Conservation (phyloP, 2,113 vertebrate genomes). For the Oplegnathus fasciatus region DNA sequence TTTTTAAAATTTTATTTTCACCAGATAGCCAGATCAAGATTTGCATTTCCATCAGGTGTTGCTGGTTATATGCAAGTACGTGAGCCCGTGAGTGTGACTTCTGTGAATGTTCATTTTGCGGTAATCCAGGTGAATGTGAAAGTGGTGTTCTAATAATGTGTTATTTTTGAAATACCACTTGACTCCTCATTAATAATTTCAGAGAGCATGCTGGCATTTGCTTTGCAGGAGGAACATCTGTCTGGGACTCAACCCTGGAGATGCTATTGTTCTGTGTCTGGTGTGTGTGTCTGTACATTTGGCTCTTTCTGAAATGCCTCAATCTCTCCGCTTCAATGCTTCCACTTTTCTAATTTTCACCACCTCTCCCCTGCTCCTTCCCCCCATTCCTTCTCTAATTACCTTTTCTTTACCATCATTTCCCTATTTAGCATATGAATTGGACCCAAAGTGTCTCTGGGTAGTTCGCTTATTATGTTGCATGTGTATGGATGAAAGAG, state of each 20-base stretch:
- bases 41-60: slow-evolving; percentile 75
- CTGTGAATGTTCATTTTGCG: slow-evolving; percentile 21
- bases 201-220: slow-evolving; percentile 44
- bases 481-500: slow-evolving; percentile 36
- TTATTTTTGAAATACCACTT: slow-evolving; percentile 56
- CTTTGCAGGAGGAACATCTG: slow-evolving; percentile 60
- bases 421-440: slow-evolving; percentile 72
- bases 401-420: slow-evolving; percentile 64
- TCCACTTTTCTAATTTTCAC: slow-evolving; percentile 65
- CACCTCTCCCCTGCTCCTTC: slow-evolving; percentile 40
- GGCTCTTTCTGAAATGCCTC: slow-evolving; percentile 43
- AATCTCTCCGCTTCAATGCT: slow-evolving; percentile 46
- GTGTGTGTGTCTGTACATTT: slow-evolving; percentile 9
- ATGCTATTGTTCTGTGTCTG: slow-evolving; percentile 37
- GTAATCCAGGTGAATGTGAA: slow-evolving; percentile 35
- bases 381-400: slow-evolving; percentile 60
- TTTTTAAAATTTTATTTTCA: slow-evolving; percentile 72
- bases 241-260: slow-evolving; percentile 48
- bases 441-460: slow-evolving; percentile 31
- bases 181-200: slow-evolving; percentile 59
- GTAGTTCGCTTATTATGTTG: slow-evolving; percentile 59
- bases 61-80: background rate
- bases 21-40: slow-evolving; percentile 73
- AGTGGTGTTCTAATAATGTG: slow-evolving; percentile 17
- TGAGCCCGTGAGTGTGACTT: background rate